phyloP scores from a whole-genome alignment of 2,113 vertebrate genomes.

The Dasyurus viverrinus region DNA sequence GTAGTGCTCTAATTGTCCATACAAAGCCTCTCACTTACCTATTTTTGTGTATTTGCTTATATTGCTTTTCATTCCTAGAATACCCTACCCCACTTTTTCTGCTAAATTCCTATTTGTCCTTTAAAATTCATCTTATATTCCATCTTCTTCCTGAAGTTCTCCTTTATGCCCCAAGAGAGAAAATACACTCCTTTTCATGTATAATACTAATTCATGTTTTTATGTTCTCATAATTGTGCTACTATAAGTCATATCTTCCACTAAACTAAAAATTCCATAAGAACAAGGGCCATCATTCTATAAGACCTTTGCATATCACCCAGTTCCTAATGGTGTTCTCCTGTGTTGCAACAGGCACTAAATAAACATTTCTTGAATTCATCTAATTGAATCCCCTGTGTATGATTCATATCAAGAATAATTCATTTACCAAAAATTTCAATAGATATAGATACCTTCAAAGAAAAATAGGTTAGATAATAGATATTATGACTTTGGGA shows the following conservation, averaged over 20 bases:
- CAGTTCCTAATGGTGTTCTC: background rate
- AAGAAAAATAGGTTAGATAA: background rate
- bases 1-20: too few relatives aligned
- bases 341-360: background rate
- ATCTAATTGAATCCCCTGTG: background rate
- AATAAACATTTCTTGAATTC: background rate
- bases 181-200: background rate
- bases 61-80: too few relatives aligned
- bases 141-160: background rate
- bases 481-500: background rate
- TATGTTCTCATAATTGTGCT: too few relatives aligned
- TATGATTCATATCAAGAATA: background rate
- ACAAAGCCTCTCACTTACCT: too few relatives aligned
- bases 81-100: too few relatives aligned
- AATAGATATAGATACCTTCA: background rate
- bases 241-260: too few relatives aligned
- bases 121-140: background rate
- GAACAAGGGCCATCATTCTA: background rate
- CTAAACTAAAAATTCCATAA: background rate
- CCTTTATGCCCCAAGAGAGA: background rate
- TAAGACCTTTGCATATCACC: too few relatives aligned
- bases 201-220: too few relatives aligned
- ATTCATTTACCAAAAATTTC: background rate
- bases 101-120: background rate
- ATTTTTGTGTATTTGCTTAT: too few relatives aligned